phyloP scores from a whole-genome alignment of 2,797 vertebrate genomes.

The Peromyscus aztecus region DNA sequence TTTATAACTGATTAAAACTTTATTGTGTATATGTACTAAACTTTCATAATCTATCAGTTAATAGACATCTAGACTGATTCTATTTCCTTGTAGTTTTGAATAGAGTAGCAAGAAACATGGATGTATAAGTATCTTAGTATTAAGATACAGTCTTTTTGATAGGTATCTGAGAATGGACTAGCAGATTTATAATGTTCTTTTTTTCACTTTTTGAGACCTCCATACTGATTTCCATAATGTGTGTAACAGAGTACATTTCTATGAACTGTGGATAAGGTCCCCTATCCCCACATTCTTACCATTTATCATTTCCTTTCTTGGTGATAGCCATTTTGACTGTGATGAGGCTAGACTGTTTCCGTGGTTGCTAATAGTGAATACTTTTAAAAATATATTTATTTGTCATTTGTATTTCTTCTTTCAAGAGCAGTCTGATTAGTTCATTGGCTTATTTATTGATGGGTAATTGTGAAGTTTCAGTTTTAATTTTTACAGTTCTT shows the following conservation, averaged over 20 bases:
- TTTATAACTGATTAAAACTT: neutral
- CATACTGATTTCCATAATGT: neutral
- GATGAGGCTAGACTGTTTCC: neutral
- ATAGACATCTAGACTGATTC: neutral
- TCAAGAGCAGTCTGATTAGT: neutral
- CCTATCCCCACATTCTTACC: neutral
- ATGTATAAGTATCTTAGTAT: neutral
- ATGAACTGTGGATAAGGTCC: neutral
- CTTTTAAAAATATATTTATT: neutral
- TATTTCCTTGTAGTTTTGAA: neutral
- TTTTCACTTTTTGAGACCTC: neutral
- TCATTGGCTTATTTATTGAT: neutral
- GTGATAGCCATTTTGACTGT: neutral
- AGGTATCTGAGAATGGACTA: neutral
- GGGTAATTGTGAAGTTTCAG: neutral
- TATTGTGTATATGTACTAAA: neutral
- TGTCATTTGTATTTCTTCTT: neutral
- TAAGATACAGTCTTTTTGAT: neutral
- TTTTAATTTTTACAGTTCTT: neutral
- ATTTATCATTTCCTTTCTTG: neutral
- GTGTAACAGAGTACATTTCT: neutral
- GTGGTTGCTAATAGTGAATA: neutral
- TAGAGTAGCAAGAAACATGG: neutral
- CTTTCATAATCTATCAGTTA: neutral
- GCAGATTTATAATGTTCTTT: neutral